Conservation (phyloP, 2,888 invertebrate species). For the Drosophila niveifrons region DNA sequence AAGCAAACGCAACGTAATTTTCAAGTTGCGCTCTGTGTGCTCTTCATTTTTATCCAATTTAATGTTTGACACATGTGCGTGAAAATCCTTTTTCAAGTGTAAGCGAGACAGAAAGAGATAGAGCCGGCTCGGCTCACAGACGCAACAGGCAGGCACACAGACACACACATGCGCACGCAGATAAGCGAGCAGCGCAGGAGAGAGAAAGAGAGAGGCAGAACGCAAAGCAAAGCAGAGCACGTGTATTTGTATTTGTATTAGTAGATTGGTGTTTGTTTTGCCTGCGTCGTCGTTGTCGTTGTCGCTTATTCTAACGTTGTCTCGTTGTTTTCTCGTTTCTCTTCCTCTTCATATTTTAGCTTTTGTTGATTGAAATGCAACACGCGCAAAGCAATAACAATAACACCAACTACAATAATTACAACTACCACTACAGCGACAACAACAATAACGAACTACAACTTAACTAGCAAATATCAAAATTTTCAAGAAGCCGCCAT, state of each 20-base stretch:
- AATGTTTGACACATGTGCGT: slow-evolving; percentile 69
- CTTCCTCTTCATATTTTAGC: slow-evolving; percentile 35
- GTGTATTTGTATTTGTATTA: slow-evolving; percentile 53
- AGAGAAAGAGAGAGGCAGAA: background rate
- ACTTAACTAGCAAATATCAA: slow-evolving; percentile 55
- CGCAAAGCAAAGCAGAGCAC: slow-evolving; percentile 48
- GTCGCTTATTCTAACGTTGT: slow-evolving; percentile 40
- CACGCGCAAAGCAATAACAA: slow-evolving; percentile 65
- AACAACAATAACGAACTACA: slow-evolving; percentile 36
- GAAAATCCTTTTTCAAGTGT: slow-evolving; percentile 56
- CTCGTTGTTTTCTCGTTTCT: slow-evolving; percentile 33
- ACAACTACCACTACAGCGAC: slow-evolving; percentile 38
- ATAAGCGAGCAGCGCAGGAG: slow-evolving; percentile 1
- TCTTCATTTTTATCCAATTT: slow-evolving; percentile 3
- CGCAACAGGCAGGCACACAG: slow-evolving; percentile 9
- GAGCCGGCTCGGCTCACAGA: slow-evolving; percentile 21
- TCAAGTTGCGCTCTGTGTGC: slow-evolving; percentile 31
- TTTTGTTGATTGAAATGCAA: slow-evolving; percentile 71
- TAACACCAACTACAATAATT: slow-evolving; percentile 31
- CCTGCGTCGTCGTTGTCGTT: slow-evolving; percentile 13
- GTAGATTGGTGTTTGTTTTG: slow-evolving; percentile 28
- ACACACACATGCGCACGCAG: slow-evolving; percentile 16
- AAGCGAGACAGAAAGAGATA: slow-evolving; percentile 10
- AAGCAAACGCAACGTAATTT: slow-evolving; percentile 42
- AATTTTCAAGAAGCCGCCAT: slow-evolving; percentile 54